These are phyloP conservation scores for Phallusia fumigata DNA, from an alignment of 23 tunicate species.

Conservation along the genomic window DNA sequence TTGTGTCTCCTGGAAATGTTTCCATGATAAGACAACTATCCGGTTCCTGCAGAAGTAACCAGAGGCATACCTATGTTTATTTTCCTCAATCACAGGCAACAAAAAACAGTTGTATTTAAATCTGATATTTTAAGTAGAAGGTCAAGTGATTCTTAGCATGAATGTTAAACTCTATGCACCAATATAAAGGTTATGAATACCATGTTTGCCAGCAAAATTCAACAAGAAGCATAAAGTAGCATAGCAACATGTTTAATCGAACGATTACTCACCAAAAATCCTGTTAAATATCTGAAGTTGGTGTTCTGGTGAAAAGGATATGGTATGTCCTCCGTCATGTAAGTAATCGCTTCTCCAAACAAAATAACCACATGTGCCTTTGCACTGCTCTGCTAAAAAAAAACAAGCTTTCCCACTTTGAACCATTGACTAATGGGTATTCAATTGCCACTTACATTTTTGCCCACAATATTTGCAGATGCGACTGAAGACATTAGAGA, in stretches of 20 bases:
- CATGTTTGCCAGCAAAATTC: no score
- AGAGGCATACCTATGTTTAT: no score
- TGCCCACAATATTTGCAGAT: not conserved
- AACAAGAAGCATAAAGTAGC: not conserved
- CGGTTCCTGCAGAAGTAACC: constrained; percentile 81
- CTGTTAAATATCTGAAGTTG: constrained; percentile 82
- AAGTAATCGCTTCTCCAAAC: constrained; percentile 40
- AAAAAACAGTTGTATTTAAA: no score
- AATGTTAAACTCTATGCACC: no score
- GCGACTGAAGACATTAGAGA: constrained; percentile 30
- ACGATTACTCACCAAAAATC: constrained; percentile 68
- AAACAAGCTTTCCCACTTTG: not conserved
- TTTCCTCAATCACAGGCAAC: no score
- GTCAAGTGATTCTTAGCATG: no score
- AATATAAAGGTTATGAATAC: no score
- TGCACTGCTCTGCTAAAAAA: not conserved
- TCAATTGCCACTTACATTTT: not conserved
- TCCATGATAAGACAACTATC: constrained; percentile 80
- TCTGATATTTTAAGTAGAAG: no score
- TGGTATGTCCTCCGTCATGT: constrained; percentile 93
- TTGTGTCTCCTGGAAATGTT: constrained; percentile 13
- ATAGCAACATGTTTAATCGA: not conserved
- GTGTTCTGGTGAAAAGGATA: constrained; percentile 87
- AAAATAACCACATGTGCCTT: constrained; percentile 56
- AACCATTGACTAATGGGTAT: not conserved